A percentile compares a stretch with the other conserved stretches of the same genome.
Conservation (phyloP, 2,797 vertebrate genomes). For the Hemitrygon akajei region DNA sequence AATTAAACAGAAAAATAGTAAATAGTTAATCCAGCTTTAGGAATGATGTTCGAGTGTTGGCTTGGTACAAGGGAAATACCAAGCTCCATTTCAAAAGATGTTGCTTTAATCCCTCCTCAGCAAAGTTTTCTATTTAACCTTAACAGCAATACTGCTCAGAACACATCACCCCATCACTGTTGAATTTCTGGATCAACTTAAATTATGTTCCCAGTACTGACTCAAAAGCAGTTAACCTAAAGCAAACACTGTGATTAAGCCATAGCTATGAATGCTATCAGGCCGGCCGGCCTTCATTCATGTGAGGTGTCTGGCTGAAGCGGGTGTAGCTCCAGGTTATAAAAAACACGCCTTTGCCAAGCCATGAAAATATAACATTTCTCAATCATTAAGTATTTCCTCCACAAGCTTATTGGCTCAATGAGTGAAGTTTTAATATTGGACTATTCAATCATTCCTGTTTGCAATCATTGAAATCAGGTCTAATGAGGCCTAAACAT, state of each 20-base stretch:
- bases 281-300: background rate
- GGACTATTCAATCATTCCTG: background rate
- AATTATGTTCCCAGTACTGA: background rate
- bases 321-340: background rate
- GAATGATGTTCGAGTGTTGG: background rate
- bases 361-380: background rate
- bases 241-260: background rate
- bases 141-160: background rate
- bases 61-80: background rate
- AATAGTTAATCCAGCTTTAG: background rate
- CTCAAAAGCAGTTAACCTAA: background rate
- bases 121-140: background rate
- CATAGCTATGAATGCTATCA: background rate
- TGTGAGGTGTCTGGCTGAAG: background rate
- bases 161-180: background rate
- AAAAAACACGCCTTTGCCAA: background rate
- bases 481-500: background rate
- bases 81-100: background rate
- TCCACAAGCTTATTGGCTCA: background rate
- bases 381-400: background rate
- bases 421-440: background rate
- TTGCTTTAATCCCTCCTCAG: background rate
- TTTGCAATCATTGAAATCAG: background rate
- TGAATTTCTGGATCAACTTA: background rate
- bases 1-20: background rate